These are phyloP conservation scores for Paragorgia papillata DNA, from an alignment of 92 coral and sea anemone species.

Conservation along the genomic window DNA sequence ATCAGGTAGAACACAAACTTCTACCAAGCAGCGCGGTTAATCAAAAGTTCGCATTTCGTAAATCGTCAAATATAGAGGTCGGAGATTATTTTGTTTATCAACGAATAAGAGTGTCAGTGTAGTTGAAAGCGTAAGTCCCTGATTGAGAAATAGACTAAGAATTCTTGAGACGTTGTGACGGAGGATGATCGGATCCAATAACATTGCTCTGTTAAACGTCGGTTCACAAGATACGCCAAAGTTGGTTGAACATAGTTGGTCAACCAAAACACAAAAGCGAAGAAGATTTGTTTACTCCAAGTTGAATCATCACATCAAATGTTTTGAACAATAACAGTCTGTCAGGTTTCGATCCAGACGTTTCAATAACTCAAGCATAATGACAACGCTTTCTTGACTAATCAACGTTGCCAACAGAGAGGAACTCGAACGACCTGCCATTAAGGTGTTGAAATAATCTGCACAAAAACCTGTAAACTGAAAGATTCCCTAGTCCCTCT, in stretches of 20 bases:
- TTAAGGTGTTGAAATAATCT: background rate
- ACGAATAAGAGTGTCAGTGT: background rate
- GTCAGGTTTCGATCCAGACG: background rate
- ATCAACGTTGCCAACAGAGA: background rate
- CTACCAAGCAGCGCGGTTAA: background rate
- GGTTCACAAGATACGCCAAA: background rate
- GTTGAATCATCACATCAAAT: background rate
- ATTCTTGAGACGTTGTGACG: background rate
- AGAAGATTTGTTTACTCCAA: background rate
- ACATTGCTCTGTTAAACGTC: background rate
- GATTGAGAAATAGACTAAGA: background rate
- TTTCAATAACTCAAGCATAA: background rate
- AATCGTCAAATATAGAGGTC: background rate
- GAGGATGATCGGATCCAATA: background rate
- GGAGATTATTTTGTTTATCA: background rate
- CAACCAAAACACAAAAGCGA: background rate
- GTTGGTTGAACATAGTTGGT: background rate
- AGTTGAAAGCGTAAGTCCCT: background rate
- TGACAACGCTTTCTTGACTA: background rate
- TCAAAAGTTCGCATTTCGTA: conserved; percentile 3
- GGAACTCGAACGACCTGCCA: background rate
- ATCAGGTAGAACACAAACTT: background rate
- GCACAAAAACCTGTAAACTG: conserved; percentile 9
- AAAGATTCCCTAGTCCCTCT: conserved; percentile 12
- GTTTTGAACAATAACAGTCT: too few species aligned